Evolutionary conservation across 2,113 vertebrate species (phyloP).

Genomic region (Taurulus bubalis): DNA sequence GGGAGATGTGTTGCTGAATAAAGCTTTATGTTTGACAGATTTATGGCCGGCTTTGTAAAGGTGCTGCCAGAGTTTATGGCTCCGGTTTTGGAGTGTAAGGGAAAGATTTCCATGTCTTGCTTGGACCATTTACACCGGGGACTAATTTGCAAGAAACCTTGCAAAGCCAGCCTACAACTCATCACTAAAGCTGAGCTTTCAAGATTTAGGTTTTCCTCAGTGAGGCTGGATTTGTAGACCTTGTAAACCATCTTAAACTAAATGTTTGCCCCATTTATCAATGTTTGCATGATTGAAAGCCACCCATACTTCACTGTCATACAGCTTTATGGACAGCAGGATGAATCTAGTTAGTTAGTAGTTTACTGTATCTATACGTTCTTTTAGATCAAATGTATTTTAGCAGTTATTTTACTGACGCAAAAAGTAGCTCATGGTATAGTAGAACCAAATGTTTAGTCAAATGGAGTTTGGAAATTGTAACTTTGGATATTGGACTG

Average conservation of each 20-base stretch:
- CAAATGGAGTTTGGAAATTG: neutral
- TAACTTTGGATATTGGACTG: neutral
- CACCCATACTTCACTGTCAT: neutral
- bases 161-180: conserved; percentile 35
- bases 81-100: conserved; percentile 26
- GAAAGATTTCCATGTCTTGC: conserved; percentile 24
- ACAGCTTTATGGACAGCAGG: neutral
- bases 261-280: conserved; percentile 8
- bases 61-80: conserved; percentile 43
- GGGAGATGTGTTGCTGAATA: conserved; percentile 27
- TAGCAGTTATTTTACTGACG: neutral
- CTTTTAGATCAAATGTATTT: neutral
- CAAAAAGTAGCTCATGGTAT: neutral
- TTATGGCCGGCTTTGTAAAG: conserved; percentile 39
- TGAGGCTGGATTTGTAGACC: conserved; percentile 22
- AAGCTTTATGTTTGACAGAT: conserved; percentile 39
- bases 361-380: neutral
- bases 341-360: neutral
- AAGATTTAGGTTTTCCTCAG: conserved; percentile 24
- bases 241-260: neutral
- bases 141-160: conserved; percentile 34
- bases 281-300: conserved; percentile 7
- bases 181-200: conserved; percentile 19
- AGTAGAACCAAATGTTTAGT: neutral
- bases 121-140: conserved; percentile 36